These are phyloP conservation scores for Xenopus laevis DNA, from an alignment of 2,113 vertebrate species.

Conservation along the genomic window DNA sequence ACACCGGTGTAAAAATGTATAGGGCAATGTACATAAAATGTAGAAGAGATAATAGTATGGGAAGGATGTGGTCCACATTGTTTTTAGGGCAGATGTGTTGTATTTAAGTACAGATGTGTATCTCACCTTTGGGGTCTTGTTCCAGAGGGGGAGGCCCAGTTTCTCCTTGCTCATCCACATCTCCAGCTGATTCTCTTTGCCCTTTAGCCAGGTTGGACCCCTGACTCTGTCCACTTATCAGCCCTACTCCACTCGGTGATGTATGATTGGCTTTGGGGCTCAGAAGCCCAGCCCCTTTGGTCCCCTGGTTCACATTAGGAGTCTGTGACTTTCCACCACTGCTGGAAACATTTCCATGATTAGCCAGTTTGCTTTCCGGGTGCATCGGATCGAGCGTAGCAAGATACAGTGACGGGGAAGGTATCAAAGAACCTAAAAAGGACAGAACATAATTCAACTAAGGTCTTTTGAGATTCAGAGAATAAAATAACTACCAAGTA, in stretches of 20 bases:
- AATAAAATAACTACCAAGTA: too few relatives aligned
- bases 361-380: slow-evolving; percentile 35
- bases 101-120: too few relatives aligned
- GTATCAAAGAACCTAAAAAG: slow-evolving; percentile 9
- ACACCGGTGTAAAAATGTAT: too few relatives aligned
- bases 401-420: neutral
- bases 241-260: slow-evolving; percentile 23
- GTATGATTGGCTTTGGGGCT: slow-evolving; percentile 27
- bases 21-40: too few relatives aligned
- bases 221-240: slow-evolving; percentile 20
- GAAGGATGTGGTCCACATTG: too few relatives aligned
- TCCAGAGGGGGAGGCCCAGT: slow-evolving; percentile 6
- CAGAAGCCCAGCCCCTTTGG: slow-evolving; percentile 24
- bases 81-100: too few relatives aligned
- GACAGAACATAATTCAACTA: neutral
- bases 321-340: slow-evolving; percentile 35
- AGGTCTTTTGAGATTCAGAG: too few relatives aligned
- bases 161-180: slow-evolving; percentile 20
- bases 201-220: slow-evolving; percentile 25
- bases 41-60: too few relatives aligned
- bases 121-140: slow-evolving; percentile 21
- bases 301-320: slow-evolving; percentile 33
- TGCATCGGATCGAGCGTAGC: slow-evolving; percentile 22
- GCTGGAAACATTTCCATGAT: slow-evolving; percentile 34
- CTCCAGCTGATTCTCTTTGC: slow-evolving; percentile 9